Base-by-base conservation (phyloP, 2,888 invertebrate species). In the Parthenolecanium corni region DNA sequence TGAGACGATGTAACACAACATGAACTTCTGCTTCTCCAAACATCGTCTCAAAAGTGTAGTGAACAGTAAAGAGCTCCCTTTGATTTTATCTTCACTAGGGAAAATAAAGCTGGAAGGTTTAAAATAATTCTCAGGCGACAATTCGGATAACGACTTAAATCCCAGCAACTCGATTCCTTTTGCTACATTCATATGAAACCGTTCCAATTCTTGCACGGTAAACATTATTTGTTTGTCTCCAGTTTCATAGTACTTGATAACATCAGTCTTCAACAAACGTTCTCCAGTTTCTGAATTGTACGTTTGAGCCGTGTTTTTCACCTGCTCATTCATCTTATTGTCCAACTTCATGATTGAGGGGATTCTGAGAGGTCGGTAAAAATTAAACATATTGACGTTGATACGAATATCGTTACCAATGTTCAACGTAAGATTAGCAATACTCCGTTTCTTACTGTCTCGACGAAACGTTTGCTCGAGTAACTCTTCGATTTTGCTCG, bases 81-180 rank as follows among this genome's bases (percentile, higher is more conserved):
- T 52, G 1, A 64, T n/a, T 14, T 16, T 9, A 1, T 58, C 25
- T 36, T 63, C 62, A 14, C 49, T 52, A 9, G 66, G 66, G 9
- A 38, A 58, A 21, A 66, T 56, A 5, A 66, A 66, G 1, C 53
- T 25, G 2, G 64, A 38, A 2, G 61, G 47, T 36, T 65, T 61
- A 3, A 61, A 61, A 18, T 64, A 64, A 14, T 65, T 52, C 3
- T 31, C 38, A 12, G 64, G 56, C 1, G 52, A 31, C 14, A 65
- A 40, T 44, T 65, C 40, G 1, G 53, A 38, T 31, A 52, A 44
- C 1, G 61, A 47, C 42, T 54, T 65, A 23, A 66, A 66, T 42
- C 65, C 66, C 12, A 66, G 52, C 46, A 66, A 64, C 16, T 20
- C 64, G 14, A 66, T 42, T 14, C 65, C 64, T 6, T 56, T 57